These are phyloP conservation scores for Acanthosoma haemorrhoidale DNA, from an alignment of 2,888 invertebrate species.

Conservation along the genomic window DNA sequence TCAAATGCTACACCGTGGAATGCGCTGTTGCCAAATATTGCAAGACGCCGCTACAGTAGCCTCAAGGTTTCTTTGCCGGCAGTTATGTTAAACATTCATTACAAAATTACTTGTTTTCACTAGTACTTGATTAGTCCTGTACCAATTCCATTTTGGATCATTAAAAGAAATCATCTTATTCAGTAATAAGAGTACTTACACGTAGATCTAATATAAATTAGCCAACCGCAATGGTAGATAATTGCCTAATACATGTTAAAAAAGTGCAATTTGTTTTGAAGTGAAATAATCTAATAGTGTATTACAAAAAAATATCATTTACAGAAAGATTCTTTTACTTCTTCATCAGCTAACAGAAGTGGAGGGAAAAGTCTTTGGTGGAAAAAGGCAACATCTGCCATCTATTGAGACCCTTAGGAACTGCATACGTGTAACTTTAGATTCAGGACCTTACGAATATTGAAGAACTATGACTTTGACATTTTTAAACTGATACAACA, in stretches of 20 bases:
- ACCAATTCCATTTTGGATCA: too few species aligned
- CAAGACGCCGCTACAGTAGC: slow-evolving; percentile 17
- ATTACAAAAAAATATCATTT: too few species aligned
- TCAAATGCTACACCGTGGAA: slow-evolving; percentile 23
- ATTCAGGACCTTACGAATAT: slow-evolving; percentile 1
- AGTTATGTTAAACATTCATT: background rate
- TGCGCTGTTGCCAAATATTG: slow-evolving; percentile 36
- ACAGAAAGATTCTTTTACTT: too few species aligned
- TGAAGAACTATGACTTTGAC: background rate
- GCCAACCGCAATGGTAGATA: too few species aligned
- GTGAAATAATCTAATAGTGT: too few species aligned
- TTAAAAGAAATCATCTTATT: too few species aligned
- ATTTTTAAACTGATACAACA: background rate
- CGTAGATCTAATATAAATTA: too few species aligned
- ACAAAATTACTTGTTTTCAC: background rate
- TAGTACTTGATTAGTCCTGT: too few species aligned
- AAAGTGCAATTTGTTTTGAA: too few species aligned
- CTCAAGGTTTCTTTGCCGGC: slow-evolving; percentile 30
- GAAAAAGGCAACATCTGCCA: background rate
- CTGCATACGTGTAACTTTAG: background rate
- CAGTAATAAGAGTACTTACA: too few species aligned
- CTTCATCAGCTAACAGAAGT: background rate
- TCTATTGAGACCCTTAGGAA: background rate
- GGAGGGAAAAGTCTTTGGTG: background rate
- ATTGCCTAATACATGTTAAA: too few species aligned